Evolutionary conservation across 2,888 invertebrate species (phyloP).

Genomic region (Caenorhabditis macrosperma): DNA sequence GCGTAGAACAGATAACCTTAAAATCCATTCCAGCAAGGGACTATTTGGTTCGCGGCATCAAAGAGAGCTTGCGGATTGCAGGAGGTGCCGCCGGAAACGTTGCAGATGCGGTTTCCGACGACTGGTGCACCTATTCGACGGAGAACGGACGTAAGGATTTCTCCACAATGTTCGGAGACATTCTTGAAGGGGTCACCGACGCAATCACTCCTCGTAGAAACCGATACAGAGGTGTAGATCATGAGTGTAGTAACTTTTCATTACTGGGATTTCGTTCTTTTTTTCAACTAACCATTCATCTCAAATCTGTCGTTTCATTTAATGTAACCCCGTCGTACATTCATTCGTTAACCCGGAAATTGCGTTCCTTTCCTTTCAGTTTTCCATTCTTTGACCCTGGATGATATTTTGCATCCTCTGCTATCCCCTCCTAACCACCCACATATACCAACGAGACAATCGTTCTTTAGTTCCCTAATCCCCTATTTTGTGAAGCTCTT

Average conservation of each 20-base stretch:
- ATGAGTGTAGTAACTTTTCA: conserved; percentile 11
- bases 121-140: conserved; percentile 53
- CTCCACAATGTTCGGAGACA: conserved; percentile 42
- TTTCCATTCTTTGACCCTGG: conserved; percentile 8
- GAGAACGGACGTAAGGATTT: conserved; percentile 62
- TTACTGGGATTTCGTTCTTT: conserved; percentile 1
- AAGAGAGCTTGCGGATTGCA: conserved; percentile 62
- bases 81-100: conserved; percentile 59
- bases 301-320: background rate
- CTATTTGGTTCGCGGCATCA: conserved; percentile 63
- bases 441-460: background rate
- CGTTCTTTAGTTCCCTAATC: conserved; percentile 44
- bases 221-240: conserved; percentile 43
- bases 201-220: conserved; percentile 45
- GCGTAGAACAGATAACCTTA: too few species aligned
- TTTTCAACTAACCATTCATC: background rate
- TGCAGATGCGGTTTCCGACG: conserved; percentile 32
- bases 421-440: conserved; percentile 21
- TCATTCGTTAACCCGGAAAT: conserved; percentile 10
- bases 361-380: too few species aligned
- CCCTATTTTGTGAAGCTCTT: background rate
- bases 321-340: conserved; percentile 6
- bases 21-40: conserved; percentile 54
- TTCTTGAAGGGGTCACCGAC: conserved; percentile 50
- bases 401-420: conserved; percentile 12